Base-by-base conservation (phyloP, 2,888 invertebrate genomes). In the Amphipoea lucens region DNA sequence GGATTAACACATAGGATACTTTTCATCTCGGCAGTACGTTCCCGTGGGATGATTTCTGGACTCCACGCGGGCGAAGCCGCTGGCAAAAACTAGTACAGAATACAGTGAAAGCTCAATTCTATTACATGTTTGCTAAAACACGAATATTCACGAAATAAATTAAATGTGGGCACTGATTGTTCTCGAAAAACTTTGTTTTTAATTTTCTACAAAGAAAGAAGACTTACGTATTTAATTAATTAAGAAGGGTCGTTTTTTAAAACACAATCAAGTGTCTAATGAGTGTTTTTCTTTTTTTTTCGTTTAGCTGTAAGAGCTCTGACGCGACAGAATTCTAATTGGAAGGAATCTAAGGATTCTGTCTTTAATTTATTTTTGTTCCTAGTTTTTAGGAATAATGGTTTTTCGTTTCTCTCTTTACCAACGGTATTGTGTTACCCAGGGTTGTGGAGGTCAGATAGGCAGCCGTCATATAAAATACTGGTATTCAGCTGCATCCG, bases 191-290 rank as follows among this genome's bases (percentile, higher is more conserved):
- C 92, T 93, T 93, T 92, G 90, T 90, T 93, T 93, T 93, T 91
- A 92, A 92, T 92, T 93, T 78, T 69, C 79, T 71, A 48, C 68
- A 40, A 71, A 90, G 90, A 90, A 92, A 92, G 90, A 90, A 91
- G 92, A 90, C 90, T 90, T 90, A 90, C 91, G 90, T 92, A 90
- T 93, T 92, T 92, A 94, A 93, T 94, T 94, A 93, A 94, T 94
- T 94, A 92, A 90, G 88, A 84, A 88, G 72, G 88, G 86, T 87
- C 90, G 89, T 72, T 90, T 91, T 91, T 88, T 92, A 91, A 92
- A 90, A 89, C 83, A 91, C 91, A 92, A 92, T 93, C 90, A 89
- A 92, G 91, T 92, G 89, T 91, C 90, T 93, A 94, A 93, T 92
- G 91, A 92, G 90, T 90, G 88, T 91, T 92, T 90, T 90, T 88